Evolutionary conservation across 2,797 vertebrate species (phyloP).

Genomic region (Aeoliscus strigatus): DNA sequence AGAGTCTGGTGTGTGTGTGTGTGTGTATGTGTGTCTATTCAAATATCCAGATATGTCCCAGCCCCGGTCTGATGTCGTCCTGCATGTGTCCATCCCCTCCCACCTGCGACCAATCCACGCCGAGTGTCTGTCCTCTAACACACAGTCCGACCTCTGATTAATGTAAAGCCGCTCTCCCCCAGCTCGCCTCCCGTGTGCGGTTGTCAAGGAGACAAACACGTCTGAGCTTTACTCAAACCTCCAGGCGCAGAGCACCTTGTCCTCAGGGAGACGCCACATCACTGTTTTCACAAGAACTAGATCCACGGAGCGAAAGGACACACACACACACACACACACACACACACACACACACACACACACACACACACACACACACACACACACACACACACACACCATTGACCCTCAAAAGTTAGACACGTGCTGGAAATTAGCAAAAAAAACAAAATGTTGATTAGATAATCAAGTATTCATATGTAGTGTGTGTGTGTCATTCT

Average conservation of each 20-base stretch:
- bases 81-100: no score
- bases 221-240: slow-evolving; percentile 29
- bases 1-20: no score
- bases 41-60: no score
- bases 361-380: slow-evolving; percentile 29
- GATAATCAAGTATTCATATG: not conserved
- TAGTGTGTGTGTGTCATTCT: no score
- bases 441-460: slow-evolving; percentile 1
- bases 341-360: slow-evolving; percentile 25
- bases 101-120: no score
- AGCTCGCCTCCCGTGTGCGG: slow-evolving; percentile 25
- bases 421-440: slow-evolving; percentile 2
- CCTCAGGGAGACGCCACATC: slow-evolving; percentile 13
- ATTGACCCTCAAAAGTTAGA: not conserved
- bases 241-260: not conserved
- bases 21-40: no score
- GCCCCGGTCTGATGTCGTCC: no score
- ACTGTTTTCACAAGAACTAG: slow-evolving; percentile 33
- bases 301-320: slow-evolving; percentile 22
- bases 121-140: not conserved
- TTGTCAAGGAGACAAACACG: slow-evolving; percentile 40
- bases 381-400: not conserved
- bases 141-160: slow-evolving; percentile 11
- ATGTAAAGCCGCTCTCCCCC: slow-evolving; percentile 20
- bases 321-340: slow-evolving; percentile 19